Evolutionary conservation across 2,888 invertebrate genomes (phyloP).

Genomic region (Octonoba sinensis): DNA sequence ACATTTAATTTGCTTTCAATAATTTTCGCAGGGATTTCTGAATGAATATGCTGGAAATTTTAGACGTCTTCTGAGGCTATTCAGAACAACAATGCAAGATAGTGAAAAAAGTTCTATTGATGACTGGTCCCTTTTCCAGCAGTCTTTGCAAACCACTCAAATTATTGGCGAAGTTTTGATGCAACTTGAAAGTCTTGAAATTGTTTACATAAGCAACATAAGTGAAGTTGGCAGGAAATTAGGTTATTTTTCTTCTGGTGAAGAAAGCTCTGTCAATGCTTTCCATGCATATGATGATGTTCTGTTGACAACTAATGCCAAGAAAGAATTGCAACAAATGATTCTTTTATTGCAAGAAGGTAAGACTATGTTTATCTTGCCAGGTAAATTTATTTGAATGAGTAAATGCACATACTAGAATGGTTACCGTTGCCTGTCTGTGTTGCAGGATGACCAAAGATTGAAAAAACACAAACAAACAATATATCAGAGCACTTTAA

Average conservation of each 20-base stretch:
- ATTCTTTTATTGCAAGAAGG: slow-evolving; percentile 48
- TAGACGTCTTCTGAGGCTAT: slow-evolving; percentile 77
- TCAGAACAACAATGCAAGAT: slow-evolving; percentile 73
- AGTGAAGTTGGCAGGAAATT: slow-evolving; percentile 73
- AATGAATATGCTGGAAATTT: slow-evolving; percentile 78
- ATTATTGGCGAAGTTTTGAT: slow-evolving; percentile 77
- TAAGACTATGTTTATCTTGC: slow-evolving; percentile 1
- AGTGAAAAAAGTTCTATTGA: slow-evolving; percentile 74
- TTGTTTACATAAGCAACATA: slow-evolving; percentile 76
- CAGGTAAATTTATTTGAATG: background rate
- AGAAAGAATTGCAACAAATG: slow-evolving; percentile 42
- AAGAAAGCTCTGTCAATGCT: slow-evolving; percentile 36
- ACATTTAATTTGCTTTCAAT: background rate
- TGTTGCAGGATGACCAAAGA: background rate
- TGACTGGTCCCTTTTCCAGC: slow-evolving; percentile 78
- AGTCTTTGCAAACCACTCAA: slow-evolving; percentile 71
- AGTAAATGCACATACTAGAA: no score
- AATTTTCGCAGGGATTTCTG: slow-evolving; percentile 26
- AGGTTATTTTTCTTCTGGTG: slow-evolving; percentile 68
- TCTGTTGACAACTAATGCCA: slow-evolving; percentile 41
- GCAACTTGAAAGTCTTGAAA: slow-evolving; percentile 79
- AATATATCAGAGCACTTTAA: background rate
- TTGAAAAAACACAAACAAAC: background rate
- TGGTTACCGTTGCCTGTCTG: no score
- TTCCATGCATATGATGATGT: slow-evolving; percentile 62